Conservation (phyloP, 1,140 invertebrate species). For the Melanaphis sacchari region DNA sequence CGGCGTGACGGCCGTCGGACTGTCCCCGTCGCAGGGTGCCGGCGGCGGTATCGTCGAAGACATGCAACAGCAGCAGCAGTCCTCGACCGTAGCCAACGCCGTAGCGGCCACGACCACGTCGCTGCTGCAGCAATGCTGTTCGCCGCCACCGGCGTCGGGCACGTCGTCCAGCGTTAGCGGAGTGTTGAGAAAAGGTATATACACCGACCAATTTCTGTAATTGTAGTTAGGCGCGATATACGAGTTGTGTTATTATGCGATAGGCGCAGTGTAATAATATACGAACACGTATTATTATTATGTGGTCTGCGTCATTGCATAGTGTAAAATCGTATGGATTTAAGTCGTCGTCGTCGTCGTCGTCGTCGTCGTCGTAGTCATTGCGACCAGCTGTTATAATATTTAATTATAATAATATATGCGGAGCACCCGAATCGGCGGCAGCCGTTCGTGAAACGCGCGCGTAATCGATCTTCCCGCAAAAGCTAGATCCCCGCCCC, state of each 20-base stretch:
- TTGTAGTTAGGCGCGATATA: neutral
- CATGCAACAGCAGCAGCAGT: slow-evolving; percentile 5
- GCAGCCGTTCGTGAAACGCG: neutral
- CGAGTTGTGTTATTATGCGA: no score
- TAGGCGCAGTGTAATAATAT: no score
- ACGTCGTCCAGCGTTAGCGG: slow-evolving; percentile 18
- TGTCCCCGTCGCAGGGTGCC: neutral
- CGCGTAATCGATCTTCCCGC: neutral
- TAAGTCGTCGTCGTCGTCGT: neutral
- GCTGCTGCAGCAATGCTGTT: neutral
- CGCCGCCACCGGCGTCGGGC: neutral
- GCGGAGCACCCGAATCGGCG: neutral
- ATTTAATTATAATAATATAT: slow-evolving; percentile 1
- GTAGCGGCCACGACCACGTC: neutral
- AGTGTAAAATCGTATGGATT: neutral
- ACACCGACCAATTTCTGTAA: neutral
- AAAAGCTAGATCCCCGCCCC: neutral
- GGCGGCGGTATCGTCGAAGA: neutral
- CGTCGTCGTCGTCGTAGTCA: neutral
- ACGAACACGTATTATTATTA: neutral
- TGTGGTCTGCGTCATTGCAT: neutral
- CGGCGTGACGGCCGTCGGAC: neutral
- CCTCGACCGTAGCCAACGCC: neutral
- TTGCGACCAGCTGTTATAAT: neutral
- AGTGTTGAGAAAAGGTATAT: slow-evolving; percentile 39